phyloP scores from a whole-genome alignment of 1,140 invertebrate species.

The Oedothorax gibbosus region DNA sequence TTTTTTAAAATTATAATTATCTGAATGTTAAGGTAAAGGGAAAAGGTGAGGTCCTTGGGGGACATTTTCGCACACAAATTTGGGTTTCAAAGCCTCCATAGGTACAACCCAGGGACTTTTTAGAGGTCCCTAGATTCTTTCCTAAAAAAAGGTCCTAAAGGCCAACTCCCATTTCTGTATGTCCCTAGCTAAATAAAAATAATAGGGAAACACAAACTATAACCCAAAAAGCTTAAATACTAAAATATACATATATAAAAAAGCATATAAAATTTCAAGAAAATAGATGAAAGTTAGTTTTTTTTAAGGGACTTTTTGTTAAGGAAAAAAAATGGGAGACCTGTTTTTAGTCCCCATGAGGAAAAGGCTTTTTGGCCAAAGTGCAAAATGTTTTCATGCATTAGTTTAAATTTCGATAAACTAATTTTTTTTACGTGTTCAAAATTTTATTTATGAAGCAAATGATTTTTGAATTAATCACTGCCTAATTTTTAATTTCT shows the following conservation, averaged over 20 bases:
- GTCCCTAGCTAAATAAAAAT: constrained; percentile 81
- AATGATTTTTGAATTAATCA: too few relatives aligned
- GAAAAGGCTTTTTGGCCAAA: too few relatives aligned
- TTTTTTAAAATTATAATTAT: constrained; percentile 94
- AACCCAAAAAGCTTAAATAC: constrained; percentile 17
- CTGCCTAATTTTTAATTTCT: too few relatives aligned
- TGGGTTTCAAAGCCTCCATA: constrained; percentile 92
- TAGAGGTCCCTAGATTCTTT: constrained; percentile 95
- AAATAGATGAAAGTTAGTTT: too few relatives aligned
- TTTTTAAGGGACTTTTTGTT: too few relatives aligned
- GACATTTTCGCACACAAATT: constrained; percentile 83
- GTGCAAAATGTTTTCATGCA: too few relatives aligned
- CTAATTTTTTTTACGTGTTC: too few relatives aligned
- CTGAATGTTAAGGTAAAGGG: constrained; percentile 88
- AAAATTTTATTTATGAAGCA: too few relatives aligned
- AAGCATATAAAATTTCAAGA: too few relatives aligned
- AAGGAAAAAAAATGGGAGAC: too few relatives aligned
- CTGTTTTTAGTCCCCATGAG: too few relatives aligned
- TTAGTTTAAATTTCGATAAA: too few relatives aligned
- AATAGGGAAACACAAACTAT: constrained; percentile 16
- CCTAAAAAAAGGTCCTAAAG: constrained; percentile 97
- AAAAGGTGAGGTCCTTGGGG: constrained; percentile 84
- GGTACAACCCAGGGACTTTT: constrained; percentile 98
- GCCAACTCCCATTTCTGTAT: constrained; percentile 99
- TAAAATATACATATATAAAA: constrained; percentile 19